Evolutionary conservation across 2,888 invertebrate species (phyloP).

Genomic region (Drosophila mettleri): DNA sequence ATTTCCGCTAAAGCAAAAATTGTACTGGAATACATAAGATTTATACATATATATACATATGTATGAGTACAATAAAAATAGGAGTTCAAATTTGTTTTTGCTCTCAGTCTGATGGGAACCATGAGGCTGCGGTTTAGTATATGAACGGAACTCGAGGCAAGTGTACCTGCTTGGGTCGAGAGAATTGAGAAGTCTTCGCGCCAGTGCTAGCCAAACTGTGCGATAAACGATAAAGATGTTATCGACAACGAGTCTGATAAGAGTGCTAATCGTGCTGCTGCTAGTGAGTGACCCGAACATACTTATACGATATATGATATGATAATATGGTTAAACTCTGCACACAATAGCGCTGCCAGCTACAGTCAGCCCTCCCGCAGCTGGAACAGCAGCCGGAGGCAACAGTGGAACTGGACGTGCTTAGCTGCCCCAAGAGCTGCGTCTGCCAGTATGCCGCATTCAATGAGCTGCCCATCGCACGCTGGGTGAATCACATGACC

Average conservation of each 20-base stretch:
- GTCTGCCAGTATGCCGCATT: constrained; percentile 87
- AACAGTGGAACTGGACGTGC: constrained; percentile 63
- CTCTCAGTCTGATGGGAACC: constrained; percentile 29
- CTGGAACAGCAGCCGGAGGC: constrained; percentile 16
- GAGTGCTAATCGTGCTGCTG: constrained; percentile 40
- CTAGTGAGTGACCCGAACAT: constrained; percentile 38
- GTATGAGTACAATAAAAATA: constrained; percentile 30
- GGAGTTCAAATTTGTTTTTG: constrained; percentile 47
- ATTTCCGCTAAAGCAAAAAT: constrained; percentile 43
- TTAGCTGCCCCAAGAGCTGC: constrained; percentile 86
- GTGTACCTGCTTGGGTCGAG: constrained; percentile 28
- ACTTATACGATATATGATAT: background rate
- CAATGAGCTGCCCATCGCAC: constrained; percentile 86
- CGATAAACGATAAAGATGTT: constrained; percentile 14
- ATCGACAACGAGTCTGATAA: constrained; percentile 25
- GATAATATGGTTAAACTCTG: background rate
- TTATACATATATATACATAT: background rate
- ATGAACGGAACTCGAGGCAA: constrained; percentile 46
- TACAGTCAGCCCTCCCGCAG: constrained; percentile 32
- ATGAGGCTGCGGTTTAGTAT: constrained; percentile 54
- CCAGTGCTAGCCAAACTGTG: constrained; percentile 36
- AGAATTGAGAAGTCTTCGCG: constrained; percentile 9
- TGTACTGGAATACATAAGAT: constrained; percentile 12
- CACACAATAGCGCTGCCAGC: constrained; percentile 30
- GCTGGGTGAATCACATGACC: constrained; percentile 85